Percentiles rank a stretch among this genome's conserved stretches.
These are phyloP conservation scores for Maniola hyperantus DNA, from an alignment of 2,888 invertebrate species.

Conservation along the genomic window DNA sequence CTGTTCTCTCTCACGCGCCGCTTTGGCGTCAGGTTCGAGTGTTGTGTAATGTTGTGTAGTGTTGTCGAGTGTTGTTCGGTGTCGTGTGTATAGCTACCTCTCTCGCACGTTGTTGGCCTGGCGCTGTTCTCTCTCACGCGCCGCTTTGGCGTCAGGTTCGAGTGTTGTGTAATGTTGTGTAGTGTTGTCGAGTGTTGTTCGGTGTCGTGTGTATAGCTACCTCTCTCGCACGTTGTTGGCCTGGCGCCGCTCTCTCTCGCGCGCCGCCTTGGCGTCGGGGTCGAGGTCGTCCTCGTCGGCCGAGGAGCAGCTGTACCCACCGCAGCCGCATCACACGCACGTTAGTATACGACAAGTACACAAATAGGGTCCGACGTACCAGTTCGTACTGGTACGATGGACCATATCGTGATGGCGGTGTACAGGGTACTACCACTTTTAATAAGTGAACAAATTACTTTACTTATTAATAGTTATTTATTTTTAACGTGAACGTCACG, in stretches of 20 bases:
- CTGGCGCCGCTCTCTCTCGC: constrained; percentile 96
- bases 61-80: no score
- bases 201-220: constrained; percentile 74
- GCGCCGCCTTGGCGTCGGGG: constrained; percentile 94
- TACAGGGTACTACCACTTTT: neutral
- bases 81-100: no score
- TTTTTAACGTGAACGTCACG: no score
- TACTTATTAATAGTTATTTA: no score
- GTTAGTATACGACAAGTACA: neutral
- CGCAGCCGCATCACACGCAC: constrained; percentile 8
- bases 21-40: no score
- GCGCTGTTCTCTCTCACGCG: no score
- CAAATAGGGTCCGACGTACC: constrained; percentile 1
- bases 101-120: no score
- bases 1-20: no score
- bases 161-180: no score
- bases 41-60: no score
- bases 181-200: no score
- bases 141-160: no score
- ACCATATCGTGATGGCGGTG: neutral
- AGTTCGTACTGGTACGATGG: constrained; percentile 1
- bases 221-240: constrained; percentile 99
- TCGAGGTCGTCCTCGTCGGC: constrained; percentile 91
- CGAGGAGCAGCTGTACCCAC: constrained; percentile 86
- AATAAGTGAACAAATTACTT: constrained; percentile 17